These are phyloP conservation scores for Actinopyga echinites DNA, from an alignment of 53 echinoderm and acorn worm species.

Conservation along the genomic window DNA sequence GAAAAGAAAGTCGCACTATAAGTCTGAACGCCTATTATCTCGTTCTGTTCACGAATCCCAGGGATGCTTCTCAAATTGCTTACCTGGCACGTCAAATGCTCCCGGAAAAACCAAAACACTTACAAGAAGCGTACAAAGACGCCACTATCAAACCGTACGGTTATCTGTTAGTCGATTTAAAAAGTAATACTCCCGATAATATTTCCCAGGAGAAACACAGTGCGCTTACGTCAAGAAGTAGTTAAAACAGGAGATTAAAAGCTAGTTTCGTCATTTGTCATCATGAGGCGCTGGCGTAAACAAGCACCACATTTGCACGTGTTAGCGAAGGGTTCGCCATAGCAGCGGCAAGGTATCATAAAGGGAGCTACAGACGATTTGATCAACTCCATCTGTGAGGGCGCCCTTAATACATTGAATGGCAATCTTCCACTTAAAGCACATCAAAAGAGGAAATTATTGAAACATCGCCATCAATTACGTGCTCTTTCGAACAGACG, in stretches of 20 bases:
- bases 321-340: slow-evolving; percentile 54
- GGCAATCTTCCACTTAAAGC: slow-evolving; percentile 60
- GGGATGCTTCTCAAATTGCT: slow-evolving; percentile 73
- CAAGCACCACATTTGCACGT: slow-evolving; percentile 50
- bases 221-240: slow-evolving; percentile 41
- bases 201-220: slow-evolving; percentile 38
- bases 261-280: background rate
- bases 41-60: slow-evolving; percentile 70
- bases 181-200: slow-evolving; percentile 61
- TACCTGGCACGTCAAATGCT: slow-evolving; percentile 75
- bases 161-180: slow-evolving; percentile 73
- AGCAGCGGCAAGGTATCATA: slow-evolving; percentile 63
- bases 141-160: slow-evolving; percentile 57
- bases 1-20: slow-evolving; percentile 72
- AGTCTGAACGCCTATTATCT: slow-evolving; percentile 75
- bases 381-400: slow-evolving; percentile 58
- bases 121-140: slow-evolving; percentile 70
- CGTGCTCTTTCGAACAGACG: slow-evolving; percentile 54
- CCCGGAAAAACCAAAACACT: slow-evolving; percentile 56
- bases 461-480: slow-evolving; percentile 43
- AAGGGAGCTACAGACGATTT: slow-evolving; percentile 63
- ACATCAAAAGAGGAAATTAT: slow-evolving; percentile 53
- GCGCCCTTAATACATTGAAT: slow-evolving; percentile 51
- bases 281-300: slow-evolving; percentile 21
- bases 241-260: background rate